phyloP scores from a whole-genome alignment of 2,113 vertebrate genomes.

The Azemiops feae region DNA sequence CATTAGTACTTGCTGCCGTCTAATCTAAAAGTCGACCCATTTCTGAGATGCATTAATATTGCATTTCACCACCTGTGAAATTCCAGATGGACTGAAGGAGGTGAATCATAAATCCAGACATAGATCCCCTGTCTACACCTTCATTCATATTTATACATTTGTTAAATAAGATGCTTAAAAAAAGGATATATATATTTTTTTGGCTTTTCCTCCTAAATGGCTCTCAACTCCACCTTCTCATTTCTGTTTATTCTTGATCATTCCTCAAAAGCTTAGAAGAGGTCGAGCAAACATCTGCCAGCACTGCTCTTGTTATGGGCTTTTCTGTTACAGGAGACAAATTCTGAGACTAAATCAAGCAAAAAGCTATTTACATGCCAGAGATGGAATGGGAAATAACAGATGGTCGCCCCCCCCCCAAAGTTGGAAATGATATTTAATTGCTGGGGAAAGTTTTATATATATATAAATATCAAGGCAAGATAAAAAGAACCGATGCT shows the following conservation, averaged over 20 bases:
- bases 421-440: too few relatives aligned
- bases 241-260: not conserved
- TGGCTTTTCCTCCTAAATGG: not conserved
- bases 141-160: fast-evolving
- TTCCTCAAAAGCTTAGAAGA: not conserved
- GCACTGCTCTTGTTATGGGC: not conserved
- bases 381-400: not conserved
- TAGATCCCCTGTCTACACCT: not conserved
- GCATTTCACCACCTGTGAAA: not conserved
- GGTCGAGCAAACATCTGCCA: not conserved
- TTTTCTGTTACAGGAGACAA: not conserved
- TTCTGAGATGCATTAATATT: not conserved
- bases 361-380: not conserved
- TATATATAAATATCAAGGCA: not conserved
- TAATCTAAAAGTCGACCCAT: not conserved
- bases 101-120: not conserved
- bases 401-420: not conserved
- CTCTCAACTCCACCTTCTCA: not conserved
- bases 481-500: not conserved
- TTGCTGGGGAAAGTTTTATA: not conserved
- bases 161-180: not conserved
- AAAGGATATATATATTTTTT: not conserved
- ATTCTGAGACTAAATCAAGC: not conserved
- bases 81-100: not conserved
- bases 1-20: not conserved